Base-by-base conservation (phyloP, 2,113 vertebrate genomes). In the Chaetops frenatus region DNA sequence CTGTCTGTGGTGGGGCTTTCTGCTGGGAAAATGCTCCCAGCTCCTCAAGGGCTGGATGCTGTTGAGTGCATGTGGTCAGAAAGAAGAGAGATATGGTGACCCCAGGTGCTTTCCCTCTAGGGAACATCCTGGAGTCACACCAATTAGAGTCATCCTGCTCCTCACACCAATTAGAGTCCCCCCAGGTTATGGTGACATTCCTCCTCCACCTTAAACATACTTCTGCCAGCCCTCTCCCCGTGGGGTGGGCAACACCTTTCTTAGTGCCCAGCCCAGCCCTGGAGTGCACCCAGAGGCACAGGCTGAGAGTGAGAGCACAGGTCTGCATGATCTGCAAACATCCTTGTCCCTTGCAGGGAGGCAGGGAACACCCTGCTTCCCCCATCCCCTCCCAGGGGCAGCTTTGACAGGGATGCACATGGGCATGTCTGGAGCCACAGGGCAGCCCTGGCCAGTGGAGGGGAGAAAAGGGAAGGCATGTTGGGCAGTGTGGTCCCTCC, bases 341-440 rank as follows among this genome's bases (percentile, higher is more conserved):
- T 54, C 42, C 38, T 5, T 2, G 2, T 45, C 44, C 61, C 61
- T 29, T n/a, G 36, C 4, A 18, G 67, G 56, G 38, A 56, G 54
- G 44, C 61, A 67, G 80, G 56, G 29, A 45, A 5, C 45, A 4
- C 14, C 28, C 42, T 36, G 42, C 35, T 70, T 31, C 11, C 31
- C 53, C 40, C 14, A 15, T 16, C 44, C 44, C 15, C 54, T 73
- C 19, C 36, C 35, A 11, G 38, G 42, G 78, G 23, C 35, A n/a
- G 29, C 38, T 66, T 53, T 10, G 6, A 2, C 1, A 6, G n/a
- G 12, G 35, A 12, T 31, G 44, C 12, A 7, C 2, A 0, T 25
- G 10, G 28, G 11, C 3, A 0, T 19, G 47, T 15, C 72, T 1
- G 0, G 47, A 50, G 67, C 53, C 44, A 15, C 6, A 1, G 53